phyloP scores from a whole-genome alignment of 2,797 vertebrate species.

The Florisuga fusca region DNA sequence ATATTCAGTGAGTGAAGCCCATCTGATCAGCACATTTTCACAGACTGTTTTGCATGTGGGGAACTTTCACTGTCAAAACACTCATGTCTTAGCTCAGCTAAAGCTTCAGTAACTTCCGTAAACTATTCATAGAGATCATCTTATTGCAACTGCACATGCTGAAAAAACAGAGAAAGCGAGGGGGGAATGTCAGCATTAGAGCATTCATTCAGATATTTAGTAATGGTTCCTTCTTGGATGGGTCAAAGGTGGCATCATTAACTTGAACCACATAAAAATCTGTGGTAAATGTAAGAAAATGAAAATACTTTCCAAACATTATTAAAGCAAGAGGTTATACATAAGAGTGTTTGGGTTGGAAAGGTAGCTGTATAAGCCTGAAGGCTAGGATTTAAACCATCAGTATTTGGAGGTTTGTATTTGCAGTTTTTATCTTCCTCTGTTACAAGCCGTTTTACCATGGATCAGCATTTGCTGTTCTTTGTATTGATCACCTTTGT shows the following conservation, averaged over 20 bases:
- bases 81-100: neutral
- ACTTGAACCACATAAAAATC: neutral
- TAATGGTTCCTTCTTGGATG: neutral
- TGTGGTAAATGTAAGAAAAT: neutral
- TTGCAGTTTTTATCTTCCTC: neutral
- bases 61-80: conserved; percentile 34
- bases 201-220: neutral
- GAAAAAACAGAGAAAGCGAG: neutral
- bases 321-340: neutral
- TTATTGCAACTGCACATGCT: conserved; percentile 5
- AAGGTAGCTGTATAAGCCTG: neutral
- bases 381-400: neutral
- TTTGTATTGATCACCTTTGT: neutral
- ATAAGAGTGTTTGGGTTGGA: neutral
- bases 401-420: neutral
- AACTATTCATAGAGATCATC: neutral
- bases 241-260: neutral
- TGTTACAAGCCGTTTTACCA: neutral
- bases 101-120: conserved; percentile 2
- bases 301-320: conserved; percentile 1
- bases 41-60: conserved; percentile 1
- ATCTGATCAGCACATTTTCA: conserved; percentile 40
- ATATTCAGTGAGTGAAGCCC: conserved; percentile 26
- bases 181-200: neutral
- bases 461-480: neutral